Base-by-base conservation (phyloP, 1,140 invertebrate species). In the Macrotrachela quadricornifera region DNA sequence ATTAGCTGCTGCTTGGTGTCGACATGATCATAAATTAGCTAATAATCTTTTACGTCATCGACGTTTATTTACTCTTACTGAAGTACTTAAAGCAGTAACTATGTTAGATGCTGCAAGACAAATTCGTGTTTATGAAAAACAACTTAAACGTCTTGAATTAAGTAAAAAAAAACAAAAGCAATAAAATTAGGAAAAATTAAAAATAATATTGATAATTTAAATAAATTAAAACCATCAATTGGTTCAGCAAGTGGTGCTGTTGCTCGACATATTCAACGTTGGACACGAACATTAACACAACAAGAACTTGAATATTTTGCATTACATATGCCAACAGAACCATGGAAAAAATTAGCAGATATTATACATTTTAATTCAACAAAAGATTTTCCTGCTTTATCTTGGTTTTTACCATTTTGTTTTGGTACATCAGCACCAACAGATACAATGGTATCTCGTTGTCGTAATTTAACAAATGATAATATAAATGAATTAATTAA, bases 321-420 rank as follows among this genome's bases (percentile, higher is more conserved):
- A 14, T 51, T 67, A 9, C 57, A 64, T 50, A 57, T 64, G 21
- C 63, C 64, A 10, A 63, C 59, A 52, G 61, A 64, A n/a, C 61
- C 62, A n/a, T 67, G 65, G 65, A 64, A 61, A 51, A 64, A 66
- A 56, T 39, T 67, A 40, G 63, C 65, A 13, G 64, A 67, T 51
- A 61, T 67, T 41, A 61, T 61, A 43, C 65, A 67, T 58, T 62
- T 67, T 46, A 57, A 63, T 51, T 62, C 65, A 16, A 46, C 58
- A 46, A 61, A 60, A 62, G 63, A 65, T 55, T 67, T 67, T 55
- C 58, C 60, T 10, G 49, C 48, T n/a, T 50, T 63, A 21, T 57
- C 62, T n/a, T 67, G 65, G 65, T 67, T 67, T 50, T 54, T 67
- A 16, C 60, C 60, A 6, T 66, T 57, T 50, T 65, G 64, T 50